Base-by-base conservation (phyloP, 2,113 vertebrate species). In the Pseudonaja textilis region DNA sequence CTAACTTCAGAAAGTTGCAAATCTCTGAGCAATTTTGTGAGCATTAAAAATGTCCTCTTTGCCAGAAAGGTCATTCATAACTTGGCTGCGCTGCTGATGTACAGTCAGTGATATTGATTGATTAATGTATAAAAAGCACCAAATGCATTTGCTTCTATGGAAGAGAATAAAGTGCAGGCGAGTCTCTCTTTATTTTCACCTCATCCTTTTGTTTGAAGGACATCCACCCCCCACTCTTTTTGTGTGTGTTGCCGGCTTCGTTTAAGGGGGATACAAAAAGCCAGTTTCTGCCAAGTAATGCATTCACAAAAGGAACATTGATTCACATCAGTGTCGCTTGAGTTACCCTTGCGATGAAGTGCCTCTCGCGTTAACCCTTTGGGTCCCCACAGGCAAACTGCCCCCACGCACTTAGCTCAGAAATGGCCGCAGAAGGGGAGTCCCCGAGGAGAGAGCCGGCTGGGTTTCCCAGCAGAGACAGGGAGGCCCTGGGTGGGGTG, bases 91-190 rank as follows among this genome's bases (percentile, higher is more conserved):
- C 98, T 94, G 98, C 98, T 99, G 99, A 98, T 99, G 99, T 99
- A 99, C 98, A 99, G 98, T 99, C 99, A 98, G 98, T 98, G 99
- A 99, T 99, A 99, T 99, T 99, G 99, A 99, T 99, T 99, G 99
- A 99, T 99, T 99, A 99, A 99, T 99, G 99, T 99, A 99, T 99
- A 98, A 99, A 99, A 99, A 99, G 99, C 99, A 99, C 98, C 98
- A 98, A 99, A 99, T 98, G 99, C 99, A 99, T 99, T 99, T 99
- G 99, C 98, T 98, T 98, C 98, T 98, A 98, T 99, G 98, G 98
- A 98, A 98, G 98, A 97, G 98, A 98, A 98, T 98, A 98, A 98
- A 98, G 98, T 98, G 98, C 98, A 98, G 98, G 98, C 97, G 92
- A 96, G 96, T 97, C 97, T 96, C 97, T 98, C 97, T 98, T 97